Base-by-base conservation (phyloP, 2,113 vertebrate species). In the Thermophis baileyi region DNA sequence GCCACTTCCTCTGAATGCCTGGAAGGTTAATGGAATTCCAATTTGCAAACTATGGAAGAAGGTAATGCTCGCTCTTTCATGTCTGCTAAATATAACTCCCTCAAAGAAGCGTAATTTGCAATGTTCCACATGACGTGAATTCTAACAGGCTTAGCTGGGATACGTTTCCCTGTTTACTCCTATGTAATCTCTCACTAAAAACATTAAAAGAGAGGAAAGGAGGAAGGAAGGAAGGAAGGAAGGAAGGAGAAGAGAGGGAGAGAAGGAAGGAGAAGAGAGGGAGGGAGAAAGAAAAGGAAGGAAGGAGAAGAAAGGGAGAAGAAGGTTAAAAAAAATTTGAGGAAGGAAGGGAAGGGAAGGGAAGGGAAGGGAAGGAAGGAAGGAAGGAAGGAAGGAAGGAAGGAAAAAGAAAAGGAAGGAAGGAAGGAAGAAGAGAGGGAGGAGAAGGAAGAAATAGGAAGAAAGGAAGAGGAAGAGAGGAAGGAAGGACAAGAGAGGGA, bases 81-180 rank as follows among this genome's bases (percentile, higher is more conserved):
- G 97, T 96, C 96, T 96, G 96, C 97, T 97, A 97, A 98, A 98
- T 96, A 97, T 94, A 95, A 97, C 92, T 97, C 54, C 97, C 96
- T 97, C 97, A 96, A 97, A 97, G 96, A 97, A 97, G 96, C 93
- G 95, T 98, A 97, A 98, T 98, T 98, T 96, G 96, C 96, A 95
- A 96, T 95, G 97, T 97, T 98, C 96, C 96, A 96, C 97, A 97
- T 97, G 97, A 97, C 89, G 92, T 94, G 97, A 96, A 97, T 96
- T 94, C 96, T 97, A 98, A 98, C 97, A 95, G 97, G 95, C 96
- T 98, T 97, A 97, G 97, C 95, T 95, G 94, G 93, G 96, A 97
- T 97, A 96, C 94, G 96, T 95, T 96, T 92, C 96, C 69, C 96
- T 95, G 95, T 95, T 96, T 96, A 94, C 94, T 97, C 92, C 96